Conservation (phyloP, 1,140 invertebrate species). For the Anastrepha obliqua region DNA sequence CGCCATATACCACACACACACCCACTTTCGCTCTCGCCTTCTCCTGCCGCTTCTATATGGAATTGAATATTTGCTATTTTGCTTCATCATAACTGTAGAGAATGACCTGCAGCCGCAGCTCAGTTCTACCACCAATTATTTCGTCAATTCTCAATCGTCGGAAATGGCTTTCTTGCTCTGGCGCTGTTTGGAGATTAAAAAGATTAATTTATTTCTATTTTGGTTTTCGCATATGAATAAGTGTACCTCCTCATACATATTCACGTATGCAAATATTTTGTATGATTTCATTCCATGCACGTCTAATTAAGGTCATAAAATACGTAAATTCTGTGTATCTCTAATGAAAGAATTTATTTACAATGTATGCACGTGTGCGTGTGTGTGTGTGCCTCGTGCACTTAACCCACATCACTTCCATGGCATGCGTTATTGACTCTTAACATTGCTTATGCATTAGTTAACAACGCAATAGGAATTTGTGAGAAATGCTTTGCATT, state of each 20-base stretch:
- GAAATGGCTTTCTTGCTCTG: background rate
- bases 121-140: constrained; percentile 43
- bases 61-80: background rate
- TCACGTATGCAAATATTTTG: constrained; percentile 41
- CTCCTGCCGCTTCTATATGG: no score
- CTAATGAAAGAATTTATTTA: background rate
- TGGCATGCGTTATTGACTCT: background rate
- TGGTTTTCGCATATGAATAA: background rate
- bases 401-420: constrained; percentile 3
- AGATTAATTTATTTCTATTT: constrained; percentile 50
- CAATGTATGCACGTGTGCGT: background rate
- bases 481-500: background rate
- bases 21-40: background rate
- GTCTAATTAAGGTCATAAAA: constrained; percentile 51
- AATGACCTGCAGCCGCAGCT: background rate
- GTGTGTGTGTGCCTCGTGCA: background rate
- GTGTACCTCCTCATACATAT: background rate
- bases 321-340: constrained; percentile 25
- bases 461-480: background rate
- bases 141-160: constrained; percentile 8
- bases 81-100: background rate
- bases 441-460: background rate
- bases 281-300: constrained; percentile 36
- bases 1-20: background rate
- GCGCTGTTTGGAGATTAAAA: constrained; percentile 17